phyloP scores from a whole-genome alignment of 2,888 invertebrate species.

The Ommatoiulus sabulosus region DNA sequence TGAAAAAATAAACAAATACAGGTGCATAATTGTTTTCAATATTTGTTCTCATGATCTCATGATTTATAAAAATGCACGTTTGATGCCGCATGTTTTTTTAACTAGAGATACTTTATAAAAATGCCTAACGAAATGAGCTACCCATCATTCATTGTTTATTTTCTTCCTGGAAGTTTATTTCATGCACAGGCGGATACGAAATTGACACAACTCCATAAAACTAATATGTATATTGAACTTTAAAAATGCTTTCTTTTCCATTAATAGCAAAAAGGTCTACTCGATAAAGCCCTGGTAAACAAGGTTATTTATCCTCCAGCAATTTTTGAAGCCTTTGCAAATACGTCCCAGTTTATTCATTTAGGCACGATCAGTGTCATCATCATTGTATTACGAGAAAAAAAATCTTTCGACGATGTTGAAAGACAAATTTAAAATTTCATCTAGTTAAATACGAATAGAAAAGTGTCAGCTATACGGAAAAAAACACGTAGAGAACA shows the following conservation, averaged over 20 bases:
- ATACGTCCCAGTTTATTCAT: not conserved
- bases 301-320: not conserved
- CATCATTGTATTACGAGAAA: not conserved
- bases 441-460: not conserved
- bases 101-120: too few species aligned
- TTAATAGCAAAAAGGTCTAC: not conserved
- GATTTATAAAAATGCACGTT: too few species aligned
- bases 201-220: too few species aligned
- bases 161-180: too few species aligned
- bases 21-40: too few species aligned
- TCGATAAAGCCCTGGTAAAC: not conserved
- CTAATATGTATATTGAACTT: not conserved
- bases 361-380: slow-evolving; percentile 13
- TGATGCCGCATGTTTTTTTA: too few species aligned
- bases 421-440: slow-evolving; percentile 2
- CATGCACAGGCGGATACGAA: too few species aligned
- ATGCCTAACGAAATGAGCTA: too few species aligned
- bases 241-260: not conserved
- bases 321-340: not conserved
- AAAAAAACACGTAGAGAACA: not conserved
- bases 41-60: too few species aligned
- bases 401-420: not conserved
- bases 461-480: not conserved
- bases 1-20: too few species aligned
- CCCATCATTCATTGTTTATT: too few species aligned